Evolutionary conservation across 2,888 invertebrate species (phyloP), one percentile per base, ranked within the genome.

Genomic region (Ochropleura plecta): DNA sequence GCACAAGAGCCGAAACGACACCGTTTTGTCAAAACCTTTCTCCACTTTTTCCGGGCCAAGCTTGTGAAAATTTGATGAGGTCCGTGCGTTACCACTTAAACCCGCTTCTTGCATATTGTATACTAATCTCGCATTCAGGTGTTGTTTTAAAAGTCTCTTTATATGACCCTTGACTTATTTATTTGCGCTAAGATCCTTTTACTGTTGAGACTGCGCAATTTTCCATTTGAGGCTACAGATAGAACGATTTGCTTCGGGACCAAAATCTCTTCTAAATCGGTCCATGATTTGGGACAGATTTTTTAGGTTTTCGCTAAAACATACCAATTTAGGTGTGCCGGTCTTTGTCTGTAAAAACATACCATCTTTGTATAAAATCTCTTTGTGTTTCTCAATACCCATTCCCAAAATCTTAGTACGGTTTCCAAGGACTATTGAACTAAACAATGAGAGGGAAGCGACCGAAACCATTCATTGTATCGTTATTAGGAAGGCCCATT

Each of bases 11-110:
- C 81, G 87, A 82, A 90, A 91, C 88, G 91, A 89, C 89, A 89
- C 83, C 89, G 91, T 92, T 93, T 93, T 93, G 90, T 93, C 92
- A 91, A 91, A 91, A 90, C 90, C 90, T 84, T 90, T 89, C 89
- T 84, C 79, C 79, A 80, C 80, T 82, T 89, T 89, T 88, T 88
- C 82, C 84, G 86, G 79, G 82, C 77, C 79, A 78, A 81, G 74
- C 76, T 83, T 81, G 76, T 93, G 91, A 92, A 93, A 92, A 84
- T 93, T 93, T 93, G 88, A 93, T 93, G 91, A 69, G 86, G 86
- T 83, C 83, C 81, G 82, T 75, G 85, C 88, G 88, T 86, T 91
- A 86, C 89, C 88, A 88, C 90, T 92, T 89, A 89, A 89, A 88
- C 89, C 85, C 78, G 67, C 82, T 86, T 84, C 86, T 83, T 91